Evolutionary conservation across 1,140 invertebrate species (phyloP).

Genomic region (Pararge aegeria): DNA sequence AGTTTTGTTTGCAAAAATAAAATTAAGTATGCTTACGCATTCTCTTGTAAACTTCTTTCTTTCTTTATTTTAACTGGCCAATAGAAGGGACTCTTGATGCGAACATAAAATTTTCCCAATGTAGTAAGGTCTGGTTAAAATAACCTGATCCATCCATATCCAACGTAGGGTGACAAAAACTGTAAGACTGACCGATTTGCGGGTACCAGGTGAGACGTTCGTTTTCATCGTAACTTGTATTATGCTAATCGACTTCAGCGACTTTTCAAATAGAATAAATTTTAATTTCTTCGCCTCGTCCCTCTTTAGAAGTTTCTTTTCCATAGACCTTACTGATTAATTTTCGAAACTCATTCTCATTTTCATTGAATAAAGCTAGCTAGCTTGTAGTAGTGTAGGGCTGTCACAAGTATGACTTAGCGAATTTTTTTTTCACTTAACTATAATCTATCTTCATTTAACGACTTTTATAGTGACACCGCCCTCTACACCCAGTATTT

Average conservation of each 20-base stretch:
- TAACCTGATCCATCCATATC: conserved; percentile 11
- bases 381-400: no score
- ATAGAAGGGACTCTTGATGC: no score
- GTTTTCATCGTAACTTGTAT: conserved; percentile 57
- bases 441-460: no score
- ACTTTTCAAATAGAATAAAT: conserved; percentile 62
- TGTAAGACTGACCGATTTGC: conserved; percentile 37
- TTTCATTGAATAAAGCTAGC: conserved; percentile 60
- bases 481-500: no score
- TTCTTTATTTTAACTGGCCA: no score
- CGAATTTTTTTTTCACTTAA: background rate
- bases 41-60: no score
- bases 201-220: conserved; percentile 39
- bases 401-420: background rate
- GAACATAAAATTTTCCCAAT: no score
- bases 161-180: conserved; percentile 21
- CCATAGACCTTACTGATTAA: conserved; percentile 65
- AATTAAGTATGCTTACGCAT: no score
- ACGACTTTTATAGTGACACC: no score
- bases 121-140: background rate
- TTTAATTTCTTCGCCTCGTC: conserved; percentile 58
- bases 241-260: conserved; percentile 58
- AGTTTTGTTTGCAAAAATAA: no score
- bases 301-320: conserved; percentile 67
- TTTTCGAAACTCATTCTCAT: conserved; percentile 66